Percentiles rank a stretch among this genome's conserved stretches.
These are phyloP conservation scores for Tribolium castaneum DNA, from an alignment of 1,140 invertebrate genomes.

Conservation along the genomic window DNA sequence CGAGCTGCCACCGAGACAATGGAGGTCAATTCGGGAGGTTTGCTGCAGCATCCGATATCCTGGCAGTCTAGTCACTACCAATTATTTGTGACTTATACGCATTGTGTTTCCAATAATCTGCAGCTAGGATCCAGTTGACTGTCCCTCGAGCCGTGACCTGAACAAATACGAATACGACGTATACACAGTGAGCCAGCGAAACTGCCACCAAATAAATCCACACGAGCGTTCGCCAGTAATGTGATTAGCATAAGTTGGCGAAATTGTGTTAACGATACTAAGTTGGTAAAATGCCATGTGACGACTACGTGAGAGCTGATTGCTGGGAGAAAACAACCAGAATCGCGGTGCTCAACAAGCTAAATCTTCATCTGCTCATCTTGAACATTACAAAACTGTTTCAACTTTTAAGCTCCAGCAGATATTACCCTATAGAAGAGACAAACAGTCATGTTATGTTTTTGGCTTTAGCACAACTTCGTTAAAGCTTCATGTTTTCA, in stretches of 20 bases:
- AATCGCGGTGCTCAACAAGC: neutral
- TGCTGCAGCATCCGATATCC: slow-evolving; percentile 8
- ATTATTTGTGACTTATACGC: slow-evolving; percentile 34
- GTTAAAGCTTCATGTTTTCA: too few species aligned
- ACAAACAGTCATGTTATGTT: too few species aligned
- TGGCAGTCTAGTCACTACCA: slow-evolving; percentile 7
- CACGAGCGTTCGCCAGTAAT: neutral
- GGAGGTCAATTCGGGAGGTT: neutral
- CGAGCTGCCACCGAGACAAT: neutral
- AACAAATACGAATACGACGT: neutral
- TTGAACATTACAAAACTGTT: too few species aligned
- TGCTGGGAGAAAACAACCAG: neutral
- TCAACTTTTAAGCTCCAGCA: too few species aligned
- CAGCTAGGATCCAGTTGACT: neutral
- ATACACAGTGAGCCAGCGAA: neutral
- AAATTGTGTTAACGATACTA: neutral
- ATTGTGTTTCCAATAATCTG: slow-evolving; percentile 34
- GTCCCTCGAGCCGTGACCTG: slow-evolving; percentile 13
- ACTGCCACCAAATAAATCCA: neutral
- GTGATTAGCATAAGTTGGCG: neutral
- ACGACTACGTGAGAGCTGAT: neutral
- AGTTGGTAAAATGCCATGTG: neutral
- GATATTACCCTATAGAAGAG: too few species aligned
- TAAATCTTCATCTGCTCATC: too few species aligned
- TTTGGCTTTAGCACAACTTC: too few species aligned